Percentiles rank a stretch among this genome's conserved stretches.
These are phyloP conservation scores for Oxytorus armatus DNA, from an alignment of 2,888 invertebrate genomes.

Conservation along the genomic window DNA sequence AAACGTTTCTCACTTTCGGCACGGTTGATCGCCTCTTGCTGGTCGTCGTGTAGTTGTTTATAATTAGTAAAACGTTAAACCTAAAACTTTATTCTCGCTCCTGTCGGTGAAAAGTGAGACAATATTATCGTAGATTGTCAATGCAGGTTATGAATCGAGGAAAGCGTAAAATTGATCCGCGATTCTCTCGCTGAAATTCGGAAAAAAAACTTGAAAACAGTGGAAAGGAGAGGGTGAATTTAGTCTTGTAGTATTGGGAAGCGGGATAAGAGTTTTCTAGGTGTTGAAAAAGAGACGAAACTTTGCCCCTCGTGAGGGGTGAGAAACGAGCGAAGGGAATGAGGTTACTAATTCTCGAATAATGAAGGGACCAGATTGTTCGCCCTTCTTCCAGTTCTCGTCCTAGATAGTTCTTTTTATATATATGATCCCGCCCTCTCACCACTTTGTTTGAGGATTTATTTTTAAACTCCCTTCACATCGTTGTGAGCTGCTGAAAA, in stretches of 20 bases:
- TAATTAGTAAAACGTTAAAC: background rate
- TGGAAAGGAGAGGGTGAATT: constrained; percentile 44
- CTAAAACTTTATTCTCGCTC: background rate
- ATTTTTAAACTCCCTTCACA: constrained; percentile 64
- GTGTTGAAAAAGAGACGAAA: constrained; percentile 66
- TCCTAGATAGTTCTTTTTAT: constrained; percentile 64
- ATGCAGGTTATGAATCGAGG: background rate
- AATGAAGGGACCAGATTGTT: constrained; percentile 82
- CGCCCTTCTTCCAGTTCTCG: constrained; percentile 70
- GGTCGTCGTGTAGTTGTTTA: background rate
- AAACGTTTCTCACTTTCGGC: background rate
- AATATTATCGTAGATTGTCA: background rate
- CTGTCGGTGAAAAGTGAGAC: background rate
- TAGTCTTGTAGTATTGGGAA: constrained; percentile 37
- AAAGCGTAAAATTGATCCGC: background rate
- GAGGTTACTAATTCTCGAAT: constrained; percentile 84
- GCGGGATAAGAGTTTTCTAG: constrained; percentile 57
- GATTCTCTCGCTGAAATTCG: constrained; percentile 34
- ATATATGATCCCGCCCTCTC: constrained; percentile 3
- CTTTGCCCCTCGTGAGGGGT: constrained; percentile 64
- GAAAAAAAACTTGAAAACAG: constrained; percentile 64
- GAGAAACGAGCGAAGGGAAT: constrained; percentile 75
- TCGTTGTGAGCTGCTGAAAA: constrained; percentile 25
- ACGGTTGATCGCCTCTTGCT: background rate
- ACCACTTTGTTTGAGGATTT: constrained; percentile 76